A percentile compares a stretch with the other conserved stretches of the same genome.
Evolutionary conservation across 2,113 vertebrate species (phyloP).

Genomic region (Odontesthes bonariensis): DNA sequence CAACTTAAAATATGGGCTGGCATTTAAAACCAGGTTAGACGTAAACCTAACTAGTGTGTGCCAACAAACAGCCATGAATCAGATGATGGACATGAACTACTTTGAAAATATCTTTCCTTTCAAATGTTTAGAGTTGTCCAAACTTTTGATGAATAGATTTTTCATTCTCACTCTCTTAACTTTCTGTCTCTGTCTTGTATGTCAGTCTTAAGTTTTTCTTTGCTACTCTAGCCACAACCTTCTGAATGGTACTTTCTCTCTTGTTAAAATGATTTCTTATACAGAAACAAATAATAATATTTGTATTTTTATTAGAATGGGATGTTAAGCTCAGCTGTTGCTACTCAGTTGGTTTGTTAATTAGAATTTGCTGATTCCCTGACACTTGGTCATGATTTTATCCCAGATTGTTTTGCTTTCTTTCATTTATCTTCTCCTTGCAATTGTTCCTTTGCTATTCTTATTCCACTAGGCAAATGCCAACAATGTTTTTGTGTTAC

Average conservation of each 20-base stretch:
- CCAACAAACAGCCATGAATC: conserved; percentile 59
- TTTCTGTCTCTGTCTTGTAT: neutral
- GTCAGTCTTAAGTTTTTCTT: neutral
- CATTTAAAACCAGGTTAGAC: conserved; percentile 47
- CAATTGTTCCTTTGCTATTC: neutral
- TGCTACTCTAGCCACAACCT: neutral
- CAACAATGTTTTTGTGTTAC: neutral
- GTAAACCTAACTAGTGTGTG: conserved; percentile 59
- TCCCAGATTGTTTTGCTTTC: neutral
- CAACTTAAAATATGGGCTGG: conserved; percentile 65
- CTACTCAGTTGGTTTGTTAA: no score
- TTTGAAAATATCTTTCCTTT: conserved; percentile 8
- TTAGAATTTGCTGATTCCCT: no score
- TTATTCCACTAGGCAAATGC: conserved; percentile 16
- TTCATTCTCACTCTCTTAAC: neutral
- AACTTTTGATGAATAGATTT: no score
- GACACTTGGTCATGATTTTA: no score
- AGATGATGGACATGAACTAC: conserved; percentile 16
- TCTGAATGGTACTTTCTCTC: neutral
- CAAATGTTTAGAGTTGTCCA: neutral
- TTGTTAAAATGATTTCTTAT: neutral
- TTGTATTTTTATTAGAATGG: neutral
- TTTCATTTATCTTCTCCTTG: neutral
- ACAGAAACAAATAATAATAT: neutral
- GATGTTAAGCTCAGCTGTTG: no score